Conservation (phyloP, 2,888 invertebrate species). For the Athrips mouffetella region DNA sequence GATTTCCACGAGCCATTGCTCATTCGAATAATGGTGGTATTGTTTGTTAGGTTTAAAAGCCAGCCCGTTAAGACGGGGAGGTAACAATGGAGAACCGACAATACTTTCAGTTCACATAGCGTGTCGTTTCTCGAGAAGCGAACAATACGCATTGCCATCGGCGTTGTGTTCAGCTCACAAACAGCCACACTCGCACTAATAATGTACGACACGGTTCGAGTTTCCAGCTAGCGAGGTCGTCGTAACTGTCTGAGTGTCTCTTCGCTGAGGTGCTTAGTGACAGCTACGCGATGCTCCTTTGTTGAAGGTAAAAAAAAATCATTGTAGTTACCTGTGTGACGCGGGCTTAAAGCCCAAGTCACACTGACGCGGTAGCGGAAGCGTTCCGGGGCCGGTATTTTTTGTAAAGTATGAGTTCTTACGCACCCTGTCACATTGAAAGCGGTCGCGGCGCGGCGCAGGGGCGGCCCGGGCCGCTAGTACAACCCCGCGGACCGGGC, state of each 20-base stretch:
- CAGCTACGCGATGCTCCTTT: conserved; percentile 1
- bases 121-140: conserved; percentile 28
- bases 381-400: too few species aligned
- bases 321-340: too few species aligned
- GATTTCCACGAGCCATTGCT: conserved; percentile 13
- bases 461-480: too few species aligned
- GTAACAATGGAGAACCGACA: conserved; percentile 22
- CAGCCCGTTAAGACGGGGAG: conserved; percentile 15
- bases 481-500: too few species aligned
- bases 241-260: conserved; percentile 20
- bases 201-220: conserved; percentile 22
- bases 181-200: conserved; percentile 22
- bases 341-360: too few species aligned
- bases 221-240: conserved; percentile 23
- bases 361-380: too few species aligned
- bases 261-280: conserved; percentile 2
- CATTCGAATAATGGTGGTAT: conserved; percentile 15
- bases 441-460: too few species aligned
- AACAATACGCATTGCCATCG: conserved; percentile 22
- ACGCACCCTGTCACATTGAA: too few species aligned
- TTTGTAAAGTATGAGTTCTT: too few species aligned
- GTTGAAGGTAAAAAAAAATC: too few species aligned
- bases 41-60: conserved; percentile 15
- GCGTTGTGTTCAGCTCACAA: conserved; percentile 19
- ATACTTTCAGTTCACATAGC: conserved; percentile 28